Evolutionary conservation across 30 jellyfish, hydroid and myxozoan genomes (phyloP), one percentile per base, ranked within the genome.

Genomic region (Pelagia noctiluca): DNA sequence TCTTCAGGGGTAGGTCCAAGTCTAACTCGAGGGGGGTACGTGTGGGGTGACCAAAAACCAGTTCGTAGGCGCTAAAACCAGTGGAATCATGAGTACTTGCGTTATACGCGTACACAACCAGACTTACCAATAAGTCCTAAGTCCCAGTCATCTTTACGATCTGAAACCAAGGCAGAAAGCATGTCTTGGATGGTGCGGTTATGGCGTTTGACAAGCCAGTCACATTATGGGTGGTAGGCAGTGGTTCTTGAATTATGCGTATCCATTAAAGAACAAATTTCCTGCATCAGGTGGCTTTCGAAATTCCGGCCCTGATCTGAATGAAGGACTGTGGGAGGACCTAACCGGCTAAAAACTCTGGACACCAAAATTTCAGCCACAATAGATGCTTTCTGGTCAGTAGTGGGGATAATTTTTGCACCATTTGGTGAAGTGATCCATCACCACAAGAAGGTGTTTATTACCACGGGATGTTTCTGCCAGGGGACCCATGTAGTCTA

Each of bases 361-460:
- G n/a, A n/a, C n/a, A n/a, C n/a, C n/a, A n/a, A n/a, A 19, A 37
- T 32, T 35, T 34, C 38, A 4, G 89, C 89, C 16, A 78, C 71
- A 10, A 76, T 78, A 4, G 49, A 2, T 18, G 89, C 87, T 63
- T 60, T 24, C 19, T 61, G 67, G 37, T 78, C 64, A 22, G 72
- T 12, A 7, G 31, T 28, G 8, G 12, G 90, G 82, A 37, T 31
- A 85, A 32, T 47, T 91, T 57, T 85, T 90, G 16, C 78, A 34
- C 91, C 95, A 84, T 61, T 61, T 84, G 75, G 95, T 84, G 75
- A 72, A 84, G 53, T 85, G 80, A 52, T 85, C 96, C 80, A 72
- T 72, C 52, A 63, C 85, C 3, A 85, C 96, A 21, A 75, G 81
- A 18, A 85, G 33, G 36, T 85, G 87, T 57, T 75, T 73, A 64